phyloP scores from a whole-genome alignment of 2,888 invertebrate genomes.

The Coleophora deauratella region DNA sequence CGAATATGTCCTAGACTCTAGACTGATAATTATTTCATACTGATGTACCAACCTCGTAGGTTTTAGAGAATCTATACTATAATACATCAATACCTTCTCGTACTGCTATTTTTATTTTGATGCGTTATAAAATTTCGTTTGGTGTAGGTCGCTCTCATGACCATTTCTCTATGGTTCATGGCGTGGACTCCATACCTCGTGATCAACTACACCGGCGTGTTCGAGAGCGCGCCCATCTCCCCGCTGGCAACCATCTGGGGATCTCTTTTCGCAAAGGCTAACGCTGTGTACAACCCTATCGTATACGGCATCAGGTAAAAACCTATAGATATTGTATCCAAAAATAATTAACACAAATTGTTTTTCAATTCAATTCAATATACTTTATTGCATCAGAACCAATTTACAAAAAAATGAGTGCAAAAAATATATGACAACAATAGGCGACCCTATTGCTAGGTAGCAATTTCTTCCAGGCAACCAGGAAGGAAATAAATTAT shows the following conservation, averaged over 20 bases:
- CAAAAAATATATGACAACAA: too few species aligned
- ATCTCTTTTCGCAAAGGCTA: slow-evolving; percentile 93
- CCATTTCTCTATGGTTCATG: slow-evolving; percentile 92
- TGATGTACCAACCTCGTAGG: too few species aligned
- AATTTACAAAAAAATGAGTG: too few species aligned
- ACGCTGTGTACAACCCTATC: slow-evolving; percentile 92
- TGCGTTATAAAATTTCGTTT: background rate
- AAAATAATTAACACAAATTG: background rate
- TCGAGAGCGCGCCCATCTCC: slow-evolving; percentile 81
- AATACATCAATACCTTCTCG: too few species aligned
- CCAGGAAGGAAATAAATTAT: too few species aligned
- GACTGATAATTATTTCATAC: too few species aligned
- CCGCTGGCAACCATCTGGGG: slow-evolving; percentile 92
- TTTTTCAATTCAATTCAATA: background rate
- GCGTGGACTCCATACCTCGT: slow-evolving; percentile 94
- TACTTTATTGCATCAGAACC: too few species aligned
- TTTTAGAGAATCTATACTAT: too few species aligned
- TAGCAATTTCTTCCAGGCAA: too few species aligned
- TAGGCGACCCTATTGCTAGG: too few species aligned
- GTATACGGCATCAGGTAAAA: slow-evolving; percentile 90
- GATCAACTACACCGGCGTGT: slow-evolving; percentile 87
- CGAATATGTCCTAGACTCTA: background rate
- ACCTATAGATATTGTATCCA: background rate
- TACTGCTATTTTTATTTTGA: too few species aligned
- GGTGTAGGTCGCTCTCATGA: slow-evolving; percentile 86